Evolutionary conservation across 2,888 invertebrate species (phyloP).

Genomic region (Uloborus plumipes): DNA sequence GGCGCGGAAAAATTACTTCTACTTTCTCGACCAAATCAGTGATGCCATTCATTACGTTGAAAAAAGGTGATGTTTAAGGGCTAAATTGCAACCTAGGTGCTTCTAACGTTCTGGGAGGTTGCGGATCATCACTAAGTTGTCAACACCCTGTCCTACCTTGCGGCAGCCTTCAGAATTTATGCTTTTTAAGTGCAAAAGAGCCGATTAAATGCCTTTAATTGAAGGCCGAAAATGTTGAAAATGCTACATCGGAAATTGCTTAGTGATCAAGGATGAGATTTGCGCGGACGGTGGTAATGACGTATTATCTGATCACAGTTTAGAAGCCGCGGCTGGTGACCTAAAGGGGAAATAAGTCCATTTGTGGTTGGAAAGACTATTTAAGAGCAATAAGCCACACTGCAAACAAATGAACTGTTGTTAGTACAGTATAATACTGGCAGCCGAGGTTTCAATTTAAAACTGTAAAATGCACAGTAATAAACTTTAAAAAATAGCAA

Average conservation of each 20-base stretch:
- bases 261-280: background rate
- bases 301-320: no score
- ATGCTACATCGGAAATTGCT: background rate
- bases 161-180: constrained; percentile 25
- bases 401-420: no score
- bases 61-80: constrained; percentile 49
- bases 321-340: no score
- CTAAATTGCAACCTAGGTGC: constrained; percentile 29
- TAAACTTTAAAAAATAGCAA: no score
- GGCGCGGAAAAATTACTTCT: constrained; percentile 1
- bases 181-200: constrained; percentile 41
- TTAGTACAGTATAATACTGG: no score
- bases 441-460: no score
- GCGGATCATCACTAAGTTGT: constrained; percentile 17
- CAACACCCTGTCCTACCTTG: constrained; percentile 36
- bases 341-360: no score
- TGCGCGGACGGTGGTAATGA: background rate
- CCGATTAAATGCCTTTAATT: constrained; percentile 22
- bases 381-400: no score
- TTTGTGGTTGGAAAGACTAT: no score
- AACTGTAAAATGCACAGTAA: no score
- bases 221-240: constrained; percentile 31
- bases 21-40: constrained; percentile 16
- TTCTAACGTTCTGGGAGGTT: constrained; percentile 43
- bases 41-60: constrained; percentile 41